Conservation (phyloP, 1,140 invertebrate genomes). For the Drosophila nikananu region DNA sequence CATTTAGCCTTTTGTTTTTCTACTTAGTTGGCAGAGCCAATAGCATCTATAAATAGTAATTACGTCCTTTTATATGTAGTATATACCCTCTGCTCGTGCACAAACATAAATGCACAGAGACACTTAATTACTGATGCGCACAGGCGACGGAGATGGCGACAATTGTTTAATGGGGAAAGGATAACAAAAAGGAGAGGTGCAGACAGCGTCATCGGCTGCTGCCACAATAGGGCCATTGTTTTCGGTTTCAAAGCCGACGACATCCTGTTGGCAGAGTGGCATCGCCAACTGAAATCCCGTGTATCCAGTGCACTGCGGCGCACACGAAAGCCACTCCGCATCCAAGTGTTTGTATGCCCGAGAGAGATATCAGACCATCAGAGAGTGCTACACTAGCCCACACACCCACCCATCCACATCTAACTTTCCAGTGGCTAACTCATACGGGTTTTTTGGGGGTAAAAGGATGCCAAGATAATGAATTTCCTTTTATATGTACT, state of each 20-base stretch:
- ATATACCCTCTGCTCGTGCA: slow-evolving; percentile 2
- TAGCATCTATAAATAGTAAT: slow-evolving; percentile 38
- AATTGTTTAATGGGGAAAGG: slow-evolving; percentile 66
- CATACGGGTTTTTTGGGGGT: not conserved
- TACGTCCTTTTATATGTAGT: slow-evolving; percentile 5
- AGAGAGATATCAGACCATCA: slow-evolving; percentile 32
- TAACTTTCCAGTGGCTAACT: not conserved
- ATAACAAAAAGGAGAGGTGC: slow-evolving; percentile 17
- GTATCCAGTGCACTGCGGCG: slow-evolving; percentile 68
- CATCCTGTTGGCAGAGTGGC: slow-evolving; percentile 66
- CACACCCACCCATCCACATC: slow-evolving; percentile 11
- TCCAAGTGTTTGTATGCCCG: slow-evolving; percentile 67
- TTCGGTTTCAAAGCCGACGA: slow-evolving; percentile 65
- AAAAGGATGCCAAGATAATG: no score
- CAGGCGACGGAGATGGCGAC: slow-evolving; percentile 16
- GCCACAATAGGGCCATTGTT: slow-evolving; percentile 65
- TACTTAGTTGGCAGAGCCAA: slow-evolving; percentile 11
- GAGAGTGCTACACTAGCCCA: slow-evolving; percentile 10
- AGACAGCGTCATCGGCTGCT: slow-evolving; percentile 33
- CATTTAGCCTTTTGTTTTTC: slow-evolving; percentile 8
- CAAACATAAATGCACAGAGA: slow-evolving; percentile 36
- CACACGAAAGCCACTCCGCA: slow-evolving; percentile 71
- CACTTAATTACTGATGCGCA: slow-evolving; percentile 62
- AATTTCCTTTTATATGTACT: no score
- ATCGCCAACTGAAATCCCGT: slow-evolving; percentile 63